Evolutionary conservation across 1,140 invertebrate species (phyloP).

Genomic region (Megalopta genalis): DNA sequence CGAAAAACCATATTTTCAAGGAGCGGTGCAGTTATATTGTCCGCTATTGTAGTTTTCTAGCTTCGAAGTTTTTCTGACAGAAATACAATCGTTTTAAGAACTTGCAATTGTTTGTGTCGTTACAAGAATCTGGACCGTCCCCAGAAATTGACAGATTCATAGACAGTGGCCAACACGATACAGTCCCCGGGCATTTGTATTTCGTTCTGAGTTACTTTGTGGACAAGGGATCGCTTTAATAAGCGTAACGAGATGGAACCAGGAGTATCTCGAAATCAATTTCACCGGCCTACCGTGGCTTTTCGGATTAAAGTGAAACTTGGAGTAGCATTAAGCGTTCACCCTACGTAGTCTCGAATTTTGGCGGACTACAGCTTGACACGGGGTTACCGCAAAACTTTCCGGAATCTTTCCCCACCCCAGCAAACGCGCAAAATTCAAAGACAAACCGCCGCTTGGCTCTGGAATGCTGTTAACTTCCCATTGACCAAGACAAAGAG

Average conservation of each 20-base stretch:
- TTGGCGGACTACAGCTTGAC: conserved; percentile 61
- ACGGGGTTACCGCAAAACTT: conserved; percentile 58
- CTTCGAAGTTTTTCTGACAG: background rate
- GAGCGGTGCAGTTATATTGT: too few species aligned
- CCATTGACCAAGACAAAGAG: too few species aligned
- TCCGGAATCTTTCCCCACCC: conserved; percentile 42
- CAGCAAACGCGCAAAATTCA: background rate
- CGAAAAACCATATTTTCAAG: too few species aligned
- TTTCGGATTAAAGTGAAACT: conserved; percentile 80
- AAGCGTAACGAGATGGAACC: conserved; percentile 31
- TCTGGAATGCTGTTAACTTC: background rate
- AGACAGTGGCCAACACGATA: background rate
- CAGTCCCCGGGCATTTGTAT: background rate
- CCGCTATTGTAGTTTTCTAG: too few species aligned
- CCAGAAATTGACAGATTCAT: too few species aligned
- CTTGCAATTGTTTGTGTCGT: background rate
- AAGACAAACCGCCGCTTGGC: background rate
- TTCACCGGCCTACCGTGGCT: conserved; percentile 77
- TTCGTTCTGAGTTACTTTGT: background rate
- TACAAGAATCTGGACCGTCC: too few species aligned
- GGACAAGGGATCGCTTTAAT: conserved; percentile 16
- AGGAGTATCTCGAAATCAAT: conserved; percentile 74
- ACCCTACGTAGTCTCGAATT: conserved; percentile 71
- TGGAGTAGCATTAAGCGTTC: conserved; percentile 74
- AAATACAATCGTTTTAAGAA: background rate